Percentiles rank a stretch among this genome's conserved stretches.
Evolutionary conservation across 2,797 vertebrate genomes (phyloP).

Genomic region (Champsocephalus gunnari): DNA sequence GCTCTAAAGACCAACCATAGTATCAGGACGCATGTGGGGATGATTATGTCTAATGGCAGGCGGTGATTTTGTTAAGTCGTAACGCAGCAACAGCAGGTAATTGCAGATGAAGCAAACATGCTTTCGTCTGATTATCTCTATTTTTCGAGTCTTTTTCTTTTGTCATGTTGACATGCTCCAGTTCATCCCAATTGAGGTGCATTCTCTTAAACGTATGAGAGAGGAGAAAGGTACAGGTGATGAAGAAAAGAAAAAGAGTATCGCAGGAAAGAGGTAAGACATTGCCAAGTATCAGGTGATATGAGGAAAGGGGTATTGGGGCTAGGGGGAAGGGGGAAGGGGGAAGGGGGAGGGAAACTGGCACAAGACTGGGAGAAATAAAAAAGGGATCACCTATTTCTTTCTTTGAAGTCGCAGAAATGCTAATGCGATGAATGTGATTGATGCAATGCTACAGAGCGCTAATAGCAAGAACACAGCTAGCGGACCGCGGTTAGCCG

Average conservation of each 20-base stretch:
- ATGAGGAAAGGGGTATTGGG: not conserved
- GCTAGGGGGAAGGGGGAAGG: not conserved
- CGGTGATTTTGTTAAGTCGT: constrained; percentile 43
- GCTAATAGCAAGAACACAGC: not conserved
- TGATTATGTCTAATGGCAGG: constrained; percentile 54
- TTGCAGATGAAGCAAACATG: constrained; percentile 43
- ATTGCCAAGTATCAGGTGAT: not conserved
- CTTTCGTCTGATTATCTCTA: constrained; percentile 59
- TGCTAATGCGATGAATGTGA: constrained; percentile 18
- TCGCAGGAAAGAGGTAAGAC: not conserved
- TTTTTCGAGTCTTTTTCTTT: constrained; percentile 29
- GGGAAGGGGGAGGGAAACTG: not conserved
- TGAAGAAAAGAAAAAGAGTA: not conserved
- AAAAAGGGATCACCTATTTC: not conserved
- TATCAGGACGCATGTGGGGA: constrained; percentile 19
- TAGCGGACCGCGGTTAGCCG: not conserved
- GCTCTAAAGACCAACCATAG: constrained; percentile 29
- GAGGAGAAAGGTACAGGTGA: not conserved
- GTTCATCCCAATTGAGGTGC: not conserved
- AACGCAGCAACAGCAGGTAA: constrained; percentile 54
- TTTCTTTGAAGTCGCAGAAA: constrained; percentile 32
- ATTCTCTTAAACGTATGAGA: not conserved
- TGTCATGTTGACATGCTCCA: constrained; percentile 7
- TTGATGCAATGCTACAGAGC: constrained; percentile 15
- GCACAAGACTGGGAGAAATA: too few relatives aligned